phyloP scores from a whole-genome alignment of 2,888 invertebrate species.

The Sepioteuthis lessoniana region DNA sequence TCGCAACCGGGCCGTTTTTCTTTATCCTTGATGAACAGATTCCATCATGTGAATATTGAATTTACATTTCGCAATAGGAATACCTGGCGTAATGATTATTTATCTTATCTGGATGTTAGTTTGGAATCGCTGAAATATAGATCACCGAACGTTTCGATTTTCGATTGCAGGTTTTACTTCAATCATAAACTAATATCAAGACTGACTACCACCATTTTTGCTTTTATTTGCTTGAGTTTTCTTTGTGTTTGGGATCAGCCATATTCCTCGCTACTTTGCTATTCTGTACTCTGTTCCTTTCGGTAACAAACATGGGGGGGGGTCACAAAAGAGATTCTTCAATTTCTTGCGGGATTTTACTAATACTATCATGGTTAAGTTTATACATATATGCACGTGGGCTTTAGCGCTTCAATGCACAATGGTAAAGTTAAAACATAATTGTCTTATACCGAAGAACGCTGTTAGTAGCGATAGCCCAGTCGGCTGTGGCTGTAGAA shows the following conservation, averaged over 20 bases:
- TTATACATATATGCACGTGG: neutral
- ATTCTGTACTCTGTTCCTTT: neutral
- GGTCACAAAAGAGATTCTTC: neutral
- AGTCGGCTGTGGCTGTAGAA: too few relatives aligned
- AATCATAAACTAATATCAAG: neutral
- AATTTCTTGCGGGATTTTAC: neutral
- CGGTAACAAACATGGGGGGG: neutral
- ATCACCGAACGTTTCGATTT: neutral
- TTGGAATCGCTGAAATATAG: neutral
- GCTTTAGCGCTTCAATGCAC: too few relatives aligned
- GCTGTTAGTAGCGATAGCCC: too few relatives aligned
- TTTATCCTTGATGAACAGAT: neutral
- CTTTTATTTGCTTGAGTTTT: neutral
- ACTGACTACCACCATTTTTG: neutral
- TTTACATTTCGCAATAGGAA: neutral
- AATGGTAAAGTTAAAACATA: too few relatives aligned
- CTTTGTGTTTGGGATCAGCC: neutral
- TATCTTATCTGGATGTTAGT: neutral
- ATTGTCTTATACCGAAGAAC: too few relatives aligned
- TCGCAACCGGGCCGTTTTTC: neutral
- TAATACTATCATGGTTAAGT: neutral
- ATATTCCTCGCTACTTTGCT: neutral
- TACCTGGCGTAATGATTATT: neutral
- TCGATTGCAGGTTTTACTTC: neutral
- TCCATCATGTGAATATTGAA: neutral